Base-by-base conservation (phyloP, 2,888 invertebrate genomes). In the Eugnorisma glareosa region DNA sequence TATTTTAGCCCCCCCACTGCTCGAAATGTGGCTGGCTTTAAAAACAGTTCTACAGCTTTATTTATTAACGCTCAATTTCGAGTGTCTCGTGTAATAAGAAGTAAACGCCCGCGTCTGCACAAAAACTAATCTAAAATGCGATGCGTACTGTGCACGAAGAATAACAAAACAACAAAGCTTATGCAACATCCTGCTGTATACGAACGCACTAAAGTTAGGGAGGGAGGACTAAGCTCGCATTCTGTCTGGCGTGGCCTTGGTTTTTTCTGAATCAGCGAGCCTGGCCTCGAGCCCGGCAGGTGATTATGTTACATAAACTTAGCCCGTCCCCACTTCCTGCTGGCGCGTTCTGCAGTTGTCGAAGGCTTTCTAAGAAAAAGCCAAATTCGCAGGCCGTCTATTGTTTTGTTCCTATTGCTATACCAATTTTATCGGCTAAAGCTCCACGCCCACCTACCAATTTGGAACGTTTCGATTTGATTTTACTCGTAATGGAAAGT, bases 271-370 rank as follows among this genome's bases (percentile, higher is more conserved):
- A 93, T 91, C 89, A 89, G 88, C 91, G 91, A 89, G 89, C 81
- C 91, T 94, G 94, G 94, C 95, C 95, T 95, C 94, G 94, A 93
- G 91, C 92, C 79, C 87, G 93, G 95, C 96, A 96, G 96, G 96
- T 96, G 96, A 96, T 96, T 96, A 95, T 94, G 95, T 96, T 96
- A 96, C 96, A 96, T 96, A 96, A 96, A 95, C 95, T 95, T 93
- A 94, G 94, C 91, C 94, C 94, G 93, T 94, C 96, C 95, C 96
- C 92, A 96, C 95, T 96, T 96, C 96, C 96, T 96, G 96, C 94
- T 94, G 93, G 93, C 94, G 93, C 95, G 95, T 92, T 94, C 92
- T 93, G 95, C 96, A 95, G 95, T 96, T 96, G 95, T 94, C 93
- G 94, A 93, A 94, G 92, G 91, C 91, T 95, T 95, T 96, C 95